Evolutionary conservation across 2,113 vertebrate genomes (phyloP), one percentile per base, ranked within the genome.

Genomic region (Apeltes quadracus): DNA sequence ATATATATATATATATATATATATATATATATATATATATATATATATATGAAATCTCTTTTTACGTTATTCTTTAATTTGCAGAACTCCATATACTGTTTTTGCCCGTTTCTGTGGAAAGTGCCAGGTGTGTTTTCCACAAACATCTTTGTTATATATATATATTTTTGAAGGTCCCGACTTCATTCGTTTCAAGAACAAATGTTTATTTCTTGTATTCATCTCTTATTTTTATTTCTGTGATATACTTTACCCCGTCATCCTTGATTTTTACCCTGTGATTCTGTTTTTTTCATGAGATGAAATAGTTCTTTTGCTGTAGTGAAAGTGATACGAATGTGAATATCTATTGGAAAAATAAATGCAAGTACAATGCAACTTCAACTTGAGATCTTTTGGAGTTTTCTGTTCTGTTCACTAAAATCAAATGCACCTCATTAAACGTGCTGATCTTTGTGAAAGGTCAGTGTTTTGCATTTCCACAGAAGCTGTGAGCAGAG

Each of bases 361-460:
- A 94, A 94, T 93, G 93, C 93, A 94, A 91, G 58, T 86, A 61
- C 93, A 94, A 94, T 94, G 92, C 94, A 94, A 94, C 72, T 64
- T 78, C 61, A 84, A 66, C 75, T 74, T 6, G 12, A 36, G 43
- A 44, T 58, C 20, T 54, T 51, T 34, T 70, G n/a, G 57, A 64
- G 13, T 41, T 2, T 27, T 51, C 36, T 48, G 61, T 72, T 78
- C n/a, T 75, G 10, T 61, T 55, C 68, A 25, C 29, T 27, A 3
- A 10, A 65, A 78, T 64, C 13, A 11, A 56, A 1, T 20, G 2
- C 6, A 0, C 27, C 2, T 1, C 46, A n/a, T 54, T 74, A 2
- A 36, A 76, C 77, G 76, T 83, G 73, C 72, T 78, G 58, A 71
- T 70, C 63, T 85, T 62, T 71, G 58, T 69, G 63, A 66, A 44